Conservation (phyloP, 1,140 invertebrate genomes). For the Drosophila malerkotliana region DNA sequence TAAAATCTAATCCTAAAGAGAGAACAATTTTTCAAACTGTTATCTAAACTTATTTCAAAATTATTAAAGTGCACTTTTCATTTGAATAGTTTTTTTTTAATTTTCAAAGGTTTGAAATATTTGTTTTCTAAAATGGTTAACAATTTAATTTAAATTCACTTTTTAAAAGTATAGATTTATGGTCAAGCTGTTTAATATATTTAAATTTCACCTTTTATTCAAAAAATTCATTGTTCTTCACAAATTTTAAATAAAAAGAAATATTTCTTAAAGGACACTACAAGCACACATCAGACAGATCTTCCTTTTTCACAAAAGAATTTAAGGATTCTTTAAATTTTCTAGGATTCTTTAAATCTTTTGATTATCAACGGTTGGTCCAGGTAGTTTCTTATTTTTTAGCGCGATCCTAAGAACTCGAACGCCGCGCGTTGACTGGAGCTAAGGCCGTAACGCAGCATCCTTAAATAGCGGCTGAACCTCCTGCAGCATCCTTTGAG, state of each 20-base stretch:
- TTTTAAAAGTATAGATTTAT: not conserved
- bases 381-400: slow-evolving; percentile 37
- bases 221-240: not conserved
- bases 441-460: slow-evolving; percentile 76
- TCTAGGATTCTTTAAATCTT: slow-evolving; percentile 22
- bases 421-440: slow-evolving; percentile 81
- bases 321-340: slow-evolving; percentile 34
- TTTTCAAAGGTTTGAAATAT: no score
- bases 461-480: slow-evolving; percentile 77
- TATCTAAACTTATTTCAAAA: no score
- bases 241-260: not conserved
- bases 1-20: no score
- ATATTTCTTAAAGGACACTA: not conserved
- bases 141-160: not conserved
- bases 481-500: slow-evolving; percentile 53
- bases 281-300: not conserved
- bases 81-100: no score
- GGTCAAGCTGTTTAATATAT: not conserved
- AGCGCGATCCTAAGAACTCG: slow-evolving; percentile 73
- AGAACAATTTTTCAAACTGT: no score
- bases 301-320: not conserved
- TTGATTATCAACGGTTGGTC: slow-evolving; percentile 28
- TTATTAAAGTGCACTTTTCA: no score
- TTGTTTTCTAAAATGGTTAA: not conserved
- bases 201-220: not conserved